Base-by-base conservation (phyloP, 2,888 invertebrate genomes). In the Mechanitis messenoides region DNA sequence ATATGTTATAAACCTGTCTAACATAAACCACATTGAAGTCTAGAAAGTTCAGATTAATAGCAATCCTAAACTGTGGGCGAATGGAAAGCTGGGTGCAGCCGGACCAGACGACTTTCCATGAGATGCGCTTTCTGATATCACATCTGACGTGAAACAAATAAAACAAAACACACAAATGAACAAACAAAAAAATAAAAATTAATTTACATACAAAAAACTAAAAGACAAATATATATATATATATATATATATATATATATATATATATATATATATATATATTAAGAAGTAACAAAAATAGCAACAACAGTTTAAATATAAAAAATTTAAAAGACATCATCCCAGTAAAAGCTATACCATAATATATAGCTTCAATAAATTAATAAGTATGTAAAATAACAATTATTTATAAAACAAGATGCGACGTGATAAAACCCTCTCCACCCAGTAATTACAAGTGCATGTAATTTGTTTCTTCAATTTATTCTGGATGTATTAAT, bases 71-170 rank as follows among this genome's bases (percentile, higher is more conserved):
- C 66, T 59, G 68, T 72, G 69, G 71, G 72, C 77, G 80, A 83
- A 85, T 87, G 81, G 88, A 89, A 89, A 89, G 88, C 81, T 80
- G 70, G 81, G 80, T 82, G 84, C 84, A 82, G 78, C 77, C 77
- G 72, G 80, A 81, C 81, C 78, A 74, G 73, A 74, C 78, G 80
- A 79, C 86, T 87, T 87, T 87, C 87, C 81, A 80, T 72, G 68
- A 77, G 81, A 82, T 83, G 85, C 82, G 75, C 83, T 85, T 85
- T 86, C 85, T 77, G 83, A 84, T 86, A 86, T 79, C 78, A 72
- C 11, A 47, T 20, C 20, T 47, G 28, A 47, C 20, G 20, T 47
- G n/a, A n/a, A 47, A 12, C n/a, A n/a, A 20, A 47, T 6, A 47
- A 20, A 47, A 47, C 47, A 50, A 31, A 2, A 50, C 31, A 31